Conservation (phyloP, 1,140 invertebrate genomes). For the Habropoda laboriosa region DNA sequence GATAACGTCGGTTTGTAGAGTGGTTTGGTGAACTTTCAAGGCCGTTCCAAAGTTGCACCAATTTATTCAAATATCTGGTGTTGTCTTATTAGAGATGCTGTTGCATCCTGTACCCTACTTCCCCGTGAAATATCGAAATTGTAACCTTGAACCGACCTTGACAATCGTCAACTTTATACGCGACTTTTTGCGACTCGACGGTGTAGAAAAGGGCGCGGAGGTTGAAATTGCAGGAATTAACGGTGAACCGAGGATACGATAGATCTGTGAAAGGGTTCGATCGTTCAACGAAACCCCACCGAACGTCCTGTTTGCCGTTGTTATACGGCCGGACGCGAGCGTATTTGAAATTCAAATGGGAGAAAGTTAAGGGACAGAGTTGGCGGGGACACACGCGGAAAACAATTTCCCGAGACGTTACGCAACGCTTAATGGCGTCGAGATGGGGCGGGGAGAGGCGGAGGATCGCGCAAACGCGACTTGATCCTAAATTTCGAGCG, state of each 20-base stretch:
- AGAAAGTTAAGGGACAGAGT: slow-evolving; percentile 24
- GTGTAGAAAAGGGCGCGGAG: too few relatives aligned
- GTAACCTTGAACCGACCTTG: too few relatives aligned
- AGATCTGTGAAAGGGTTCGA: neutral
- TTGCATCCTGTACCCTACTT: too few relatives aligned
- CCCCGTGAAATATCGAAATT: too few relatives aligned
- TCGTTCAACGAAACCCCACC: neutral
- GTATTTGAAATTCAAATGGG: slow-evolving; percentile 42
- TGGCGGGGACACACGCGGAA: slow-evolving; percentile 3
- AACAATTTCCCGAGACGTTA: slow-evolving; percentile 27
- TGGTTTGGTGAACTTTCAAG: neutral
- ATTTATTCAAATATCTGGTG: neutral
- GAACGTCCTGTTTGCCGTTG: neutral
- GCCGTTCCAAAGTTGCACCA: neutral
- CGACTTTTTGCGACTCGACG: too few relatives aligned
- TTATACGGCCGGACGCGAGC: neutral
- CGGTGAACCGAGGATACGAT: too few relatives aligned
- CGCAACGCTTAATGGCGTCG: neutral
- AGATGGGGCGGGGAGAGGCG: too few relatives aligned
- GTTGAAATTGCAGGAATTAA: neutral
- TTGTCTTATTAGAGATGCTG: too few relatives aligned
- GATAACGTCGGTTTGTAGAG: too few relatives aligned
- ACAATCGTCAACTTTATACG: too few relatives aligned
- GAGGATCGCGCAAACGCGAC: neutral
- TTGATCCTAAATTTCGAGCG: neutral